A percentile compares a stretch with the other conserved stretches of the same genome.
Conservation (phyloP, 2,113 vertebrate species). For the Cochlearius cochlearius region DNA sequence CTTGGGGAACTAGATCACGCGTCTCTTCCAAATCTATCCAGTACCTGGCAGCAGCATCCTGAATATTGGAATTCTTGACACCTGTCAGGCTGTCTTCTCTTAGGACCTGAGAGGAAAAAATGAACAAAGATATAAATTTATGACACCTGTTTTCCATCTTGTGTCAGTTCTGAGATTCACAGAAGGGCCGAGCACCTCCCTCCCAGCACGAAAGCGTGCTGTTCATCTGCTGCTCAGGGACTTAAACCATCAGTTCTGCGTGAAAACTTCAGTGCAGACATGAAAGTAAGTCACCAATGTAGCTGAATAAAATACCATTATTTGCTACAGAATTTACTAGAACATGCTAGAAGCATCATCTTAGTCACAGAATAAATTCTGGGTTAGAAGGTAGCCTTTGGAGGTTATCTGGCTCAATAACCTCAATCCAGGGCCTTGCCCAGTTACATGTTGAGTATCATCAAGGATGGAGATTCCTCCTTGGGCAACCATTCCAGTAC, state of each 20-base stretch:
- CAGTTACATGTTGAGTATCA: background rate
- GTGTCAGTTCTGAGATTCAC: background rate
- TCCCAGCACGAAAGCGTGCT: background rate
- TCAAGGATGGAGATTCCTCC: background rate
- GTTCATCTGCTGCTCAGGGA: background rate
- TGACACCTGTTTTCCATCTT: background rate
- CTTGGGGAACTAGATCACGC: accelerated
- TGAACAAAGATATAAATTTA: background rate
- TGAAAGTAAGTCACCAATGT: background rate
- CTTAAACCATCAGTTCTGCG: background rate
- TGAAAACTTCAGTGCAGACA: background rate
- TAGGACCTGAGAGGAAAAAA: conserved; percentile 70
- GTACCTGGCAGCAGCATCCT: conserved; percentile 84
- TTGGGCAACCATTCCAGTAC: accelerated
- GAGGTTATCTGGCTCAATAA: background rate
- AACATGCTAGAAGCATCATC: background rate
- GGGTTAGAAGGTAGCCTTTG: background rate
- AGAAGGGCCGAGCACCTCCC: background rate
- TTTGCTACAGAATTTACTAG: background rate
- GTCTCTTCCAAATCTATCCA: background rate
- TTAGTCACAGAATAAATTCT: background rate
- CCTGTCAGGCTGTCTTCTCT: conserved; percentile 75
- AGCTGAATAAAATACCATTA: background rate
- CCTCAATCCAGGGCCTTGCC: background rate
- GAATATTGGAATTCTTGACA: conserved; percentile 81